phyloP scores from a whole-genome alignment of 2,113 vertebrate species.

The Irena cyanogastra region DNA sequence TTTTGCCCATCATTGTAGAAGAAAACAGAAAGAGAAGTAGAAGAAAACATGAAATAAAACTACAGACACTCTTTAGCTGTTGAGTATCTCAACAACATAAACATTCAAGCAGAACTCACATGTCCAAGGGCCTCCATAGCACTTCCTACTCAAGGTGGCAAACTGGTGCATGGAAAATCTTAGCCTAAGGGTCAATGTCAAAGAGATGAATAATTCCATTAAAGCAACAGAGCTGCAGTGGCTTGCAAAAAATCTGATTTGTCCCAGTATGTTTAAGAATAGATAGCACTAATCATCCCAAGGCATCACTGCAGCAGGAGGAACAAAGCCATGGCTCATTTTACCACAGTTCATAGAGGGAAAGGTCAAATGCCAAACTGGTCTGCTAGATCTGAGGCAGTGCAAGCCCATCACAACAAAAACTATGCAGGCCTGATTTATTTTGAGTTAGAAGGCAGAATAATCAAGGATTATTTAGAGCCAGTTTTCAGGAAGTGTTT shows the following conservation, averaged over 20 bases:
- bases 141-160: background rate
- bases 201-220: background rate
- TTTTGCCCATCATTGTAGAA: background rate
- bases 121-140: background rate
- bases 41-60: background rate
- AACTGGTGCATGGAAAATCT: background rate
- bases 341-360: background rate
- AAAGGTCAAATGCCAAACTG: background rate
- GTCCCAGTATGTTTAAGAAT: background rate
- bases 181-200: background rate
- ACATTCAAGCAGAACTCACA: background rate
- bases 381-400: background rate
- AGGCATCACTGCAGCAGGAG: background rate
- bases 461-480: background rate
- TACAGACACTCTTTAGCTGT: background rate
- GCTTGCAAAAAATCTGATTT: background rate
- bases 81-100: background rate
- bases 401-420: background rate
- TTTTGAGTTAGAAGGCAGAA: background rate
- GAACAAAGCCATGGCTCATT: background rate
- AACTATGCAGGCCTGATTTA: background rate
- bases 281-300: background rate
- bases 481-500: background rate
- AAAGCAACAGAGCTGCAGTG: background rate
- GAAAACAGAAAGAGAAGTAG: too few relatives aligned